Conservation (phyloP, 2,888 invertebrate species). For the Erebia palarica region DNA sequence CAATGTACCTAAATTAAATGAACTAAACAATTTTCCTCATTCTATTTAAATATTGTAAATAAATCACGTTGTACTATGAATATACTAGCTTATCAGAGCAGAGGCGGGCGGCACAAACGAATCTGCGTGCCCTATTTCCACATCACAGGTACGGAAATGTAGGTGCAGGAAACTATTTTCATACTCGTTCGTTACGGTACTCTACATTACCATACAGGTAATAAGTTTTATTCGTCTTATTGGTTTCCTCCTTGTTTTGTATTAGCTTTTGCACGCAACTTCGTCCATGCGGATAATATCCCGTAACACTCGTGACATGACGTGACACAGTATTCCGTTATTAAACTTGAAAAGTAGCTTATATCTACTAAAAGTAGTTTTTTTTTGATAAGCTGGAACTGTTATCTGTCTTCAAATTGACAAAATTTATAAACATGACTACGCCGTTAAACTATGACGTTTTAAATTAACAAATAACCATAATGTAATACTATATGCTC, state of each 20-base stretch:
- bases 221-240: neutral
- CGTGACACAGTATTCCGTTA: no score
- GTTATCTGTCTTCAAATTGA: no score
- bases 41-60: neutral
- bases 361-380: no score
- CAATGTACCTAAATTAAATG: constrained; percentile 43
- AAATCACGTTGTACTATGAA: constrained; percentile 5
- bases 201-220: constrained; percentile 26
- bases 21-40: neutral
- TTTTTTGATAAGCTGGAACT: no score
- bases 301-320: no score
- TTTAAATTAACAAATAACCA: no score
- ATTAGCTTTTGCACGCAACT: neutral
- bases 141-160: constrained; percentile 42
- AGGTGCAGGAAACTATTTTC: constrained; percentile 56
- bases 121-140: constrained; percentile 30
- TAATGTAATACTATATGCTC: neutral
- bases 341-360: no score
- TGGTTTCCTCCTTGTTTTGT: neutral
- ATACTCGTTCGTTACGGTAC: constrained; percentile 57
- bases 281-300: neutral
- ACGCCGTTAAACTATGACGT: no score
- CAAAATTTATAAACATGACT: no score
- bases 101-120: constrained; percentile 12
- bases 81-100: neutral